Evolutionary conservation across 2,113 vertebrate genomes (phyloP).

Genomic region (Hippoglossus stenolepis): DNA sequence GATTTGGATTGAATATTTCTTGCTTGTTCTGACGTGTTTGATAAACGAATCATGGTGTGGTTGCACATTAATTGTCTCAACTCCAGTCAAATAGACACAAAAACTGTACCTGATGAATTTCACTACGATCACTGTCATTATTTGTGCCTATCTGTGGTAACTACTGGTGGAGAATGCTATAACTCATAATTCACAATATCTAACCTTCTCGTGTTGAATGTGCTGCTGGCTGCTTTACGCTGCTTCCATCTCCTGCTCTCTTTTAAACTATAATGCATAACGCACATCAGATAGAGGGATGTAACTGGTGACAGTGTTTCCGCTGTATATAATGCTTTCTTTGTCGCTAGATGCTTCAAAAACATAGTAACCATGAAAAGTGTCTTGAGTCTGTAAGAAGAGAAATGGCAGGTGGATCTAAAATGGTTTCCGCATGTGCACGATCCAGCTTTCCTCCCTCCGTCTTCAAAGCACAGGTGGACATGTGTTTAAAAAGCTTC

Average conservation of each 20-base stretch:
- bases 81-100: slow-evolving; percentile 34
- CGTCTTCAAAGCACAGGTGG: not conserved
- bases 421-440: too few species aligned
- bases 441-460: not conserved
- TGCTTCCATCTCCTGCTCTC: slow-evolving; percentile 40
- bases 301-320: slow-evolving; percentile 26
- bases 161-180: slow-evolving; percentile 47
- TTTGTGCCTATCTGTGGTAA: slow-evolving; percentile 48
- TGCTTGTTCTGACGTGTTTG: slow-evolving; percentile 16
- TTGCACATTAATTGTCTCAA: slow-evolving; percentile 27
- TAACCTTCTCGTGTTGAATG: slow-evolving; percentile 29
- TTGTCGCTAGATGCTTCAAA: slow-evolving; percentile 21
- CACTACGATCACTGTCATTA: slow-evolving; percentile 6
- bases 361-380: slow-evolving; percentile 23
- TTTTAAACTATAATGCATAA: slow-evolving; percentile 13
- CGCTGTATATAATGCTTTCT: slow-evolving; percentile 72
- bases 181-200: slow-evolving; percentile 36
- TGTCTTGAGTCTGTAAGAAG: not conserved
- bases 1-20: slow-evolving; percentile 19
- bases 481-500: not conserved
- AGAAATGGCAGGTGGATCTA: too few species aligned
- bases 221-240: slow-evolving; percentile 17
- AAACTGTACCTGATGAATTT: slow-evolving; percentile 13
- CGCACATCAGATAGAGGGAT: slow-evolving; percentile 19
- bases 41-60: slow-evolving; percentile 28